These are phyloP conservation scores for Acanthochromis polyacanthus DNA, from an alignment of 2,113 vertebrate species.

Conservation along the genomic window DNA sequence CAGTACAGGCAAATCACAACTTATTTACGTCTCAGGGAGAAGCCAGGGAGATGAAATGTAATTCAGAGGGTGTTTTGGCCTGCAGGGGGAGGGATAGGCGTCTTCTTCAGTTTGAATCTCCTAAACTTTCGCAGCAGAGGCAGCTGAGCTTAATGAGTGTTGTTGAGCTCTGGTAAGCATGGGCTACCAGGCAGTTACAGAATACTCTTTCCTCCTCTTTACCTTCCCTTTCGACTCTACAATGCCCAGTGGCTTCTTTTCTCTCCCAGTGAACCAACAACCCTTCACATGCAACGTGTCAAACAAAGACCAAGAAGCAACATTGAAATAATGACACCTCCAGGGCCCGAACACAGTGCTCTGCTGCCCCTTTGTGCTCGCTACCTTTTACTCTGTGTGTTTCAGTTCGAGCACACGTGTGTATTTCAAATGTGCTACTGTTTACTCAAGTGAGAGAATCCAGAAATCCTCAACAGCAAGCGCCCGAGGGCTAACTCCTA, in stretches of 20 bases:
- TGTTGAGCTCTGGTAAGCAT: slow-evolving; percentile 58
- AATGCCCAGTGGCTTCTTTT: slow-evolving; percentile 55
- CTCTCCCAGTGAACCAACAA: slow-evolving; percentile 39
- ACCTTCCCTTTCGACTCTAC: slow-evolving; percentile 34
- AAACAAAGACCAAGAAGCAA: slow-evolving; percentile 48
- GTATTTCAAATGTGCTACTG: slow-evolving; percentile 25
- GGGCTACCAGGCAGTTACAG: slow-evolving; percentile 57
- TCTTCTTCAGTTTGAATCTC: slow-evolving; percentile 67
- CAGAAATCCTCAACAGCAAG: slow-evolving; percentile 48
- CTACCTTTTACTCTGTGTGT: slow-evolving; percentile 33
- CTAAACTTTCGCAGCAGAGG: slow-evolving; percentile 57
- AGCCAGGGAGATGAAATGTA: slow-evolving; percentile 25
- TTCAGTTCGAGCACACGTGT: slow-evolving; percentile 22
- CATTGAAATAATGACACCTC: slow-evolving; percentile 56
- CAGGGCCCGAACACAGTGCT: slow-evolving; percentile 43
- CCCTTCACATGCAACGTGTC: slow-evolving; percentile 54
- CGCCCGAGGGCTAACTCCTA: slow-evolving; percentile 50
- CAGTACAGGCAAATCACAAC: slow-evolving; percentile 45
- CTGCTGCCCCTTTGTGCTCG: slow-evolving; percentile 37
- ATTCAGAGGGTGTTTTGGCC: slow-evolving; percentile 62
- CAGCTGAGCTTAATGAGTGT: slow-evolving; percentile 60
- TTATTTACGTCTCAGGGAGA: slow-evolving; percentile 54
- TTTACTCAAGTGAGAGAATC: slow-evolving; percentile 50
- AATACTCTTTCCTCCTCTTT: slow-evolving; percentile 31
- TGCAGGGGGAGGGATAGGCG: slow-evolving; percentile 42